phyloP scores from a whole-genome alignment of 2,113 vertebrate genomes.

The Mugil cephalus region DNA sequence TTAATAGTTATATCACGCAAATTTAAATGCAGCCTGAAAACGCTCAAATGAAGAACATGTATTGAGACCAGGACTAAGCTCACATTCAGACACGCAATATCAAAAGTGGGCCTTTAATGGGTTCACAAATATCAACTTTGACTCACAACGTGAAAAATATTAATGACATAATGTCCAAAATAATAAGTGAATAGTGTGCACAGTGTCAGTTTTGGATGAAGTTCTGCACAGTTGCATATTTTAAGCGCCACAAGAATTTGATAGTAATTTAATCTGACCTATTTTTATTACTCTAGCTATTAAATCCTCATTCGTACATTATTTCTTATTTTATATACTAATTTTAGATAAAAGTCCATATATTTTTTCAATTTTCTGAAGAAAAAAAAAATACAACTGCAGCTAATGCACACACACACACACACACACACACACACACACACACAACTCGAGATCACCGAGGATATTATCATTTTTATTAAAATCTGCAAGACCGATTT shows the following conservation, averaged over 20 bases:
- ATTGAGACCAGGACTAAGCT: background rate
- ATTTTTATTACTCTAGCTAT: background rate
- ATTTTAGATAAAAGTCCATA: background rate
- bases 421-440: no score
- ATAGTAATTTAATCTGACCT: background rate
- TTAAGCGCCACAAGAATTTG: background rate
- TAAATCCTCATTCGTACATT: background rate
- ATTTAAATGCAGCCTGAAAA: slow-evolving; percentile 20
- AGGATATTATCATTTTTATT: background rate
- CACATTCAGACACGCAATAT: background rate
- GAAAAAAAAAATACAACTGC: no score
- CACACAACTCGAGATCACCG: no score
- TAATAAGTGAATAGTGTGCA: background rate
- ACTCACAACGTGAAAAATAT: background rate
- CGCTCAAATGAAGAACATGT: background rate
- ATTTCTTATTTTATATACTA: background rate
- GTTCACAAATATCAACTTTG: background rate
- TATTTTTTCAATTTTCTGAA: background rate
- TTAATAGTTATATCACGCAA: slow-evolving; percentile 34
- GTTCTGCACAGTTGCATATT: background rate
- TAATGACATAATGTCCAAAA: background rate
- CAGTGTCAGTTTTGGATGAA: background rate
- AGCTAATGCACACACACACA: background rate
- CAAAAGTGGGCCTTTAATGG: background rate
- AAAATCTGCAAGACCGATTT: background rate